Percentiles rank a stretch among this genome's conserved stretches.
Conservation (phyloP, 92 coral and sea anemone species). For the Epizoanthus illoricatus region DNA sequence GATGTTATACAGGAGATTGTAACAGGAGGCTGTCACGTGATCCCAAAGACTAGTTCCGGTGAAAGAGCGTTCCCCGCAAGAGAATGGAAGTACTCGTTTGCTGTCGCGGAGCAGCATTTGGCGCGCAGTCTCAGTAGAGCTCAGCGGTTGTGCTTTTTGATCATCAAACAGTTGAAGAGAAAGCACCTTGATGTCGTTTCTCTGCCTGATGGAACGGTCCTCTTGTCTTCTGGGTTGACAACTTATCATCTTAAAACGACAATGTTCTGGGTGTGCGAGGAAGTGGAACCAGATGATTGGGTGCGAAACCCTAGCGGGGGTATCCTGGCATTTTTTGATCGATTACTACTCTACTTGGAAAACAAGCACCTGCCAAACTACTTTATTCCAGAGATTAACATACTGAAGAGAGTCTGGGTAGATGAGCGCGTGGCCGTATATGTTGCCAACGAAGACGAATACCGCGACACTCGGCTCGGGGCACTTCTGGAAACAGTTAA, state of each 20-base stretch:
- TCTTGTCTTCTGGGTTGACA: conserved; percentile 43
- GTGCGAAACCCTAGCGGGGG: conserved; percentile 40
- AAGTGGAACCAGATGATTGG: conserved; percentile 35
- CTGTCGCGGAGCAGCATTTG: conserved; percentile 48
- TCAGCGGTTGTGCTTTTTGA: conserved; percentile 46
- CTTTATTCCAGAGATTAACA: conserved; percentile 52
- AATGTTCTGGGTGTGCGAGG: conserved; percentile 53
- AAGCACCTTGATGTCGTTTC: conserved; percentile 46
- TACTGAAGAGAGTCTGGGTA: conserved; percentile 48
- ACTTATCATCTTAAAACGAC: conserved; percentile 52
- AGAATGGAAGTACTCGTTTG: conserved; percentile 56
- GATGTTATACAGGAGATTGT: conserved; percentile 41
- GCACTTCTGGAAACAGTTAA: conserved; percentile 35
- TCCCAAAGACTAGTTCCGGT: conserved; percentile 48
- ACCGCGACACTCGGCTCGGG: conserved; percentile 34
- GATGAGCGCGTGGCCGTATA: conserved; percentile 37
- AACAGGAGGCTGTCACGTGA: conserved; percentile 49
- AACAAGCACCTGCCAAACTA: conserved; percentile 48
- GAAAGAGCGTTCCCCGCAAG: conserved; percentile 36
- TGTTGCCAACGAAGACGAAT: conserved; percentile 36
- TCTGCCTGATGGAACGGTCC: conserved; percentile 24
- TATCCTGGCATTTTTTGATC: conserved; percentile 29
- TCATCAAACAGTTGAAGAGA: conserved; percentile 51
- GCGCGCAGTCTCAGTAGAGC: conserved; percentile 47
- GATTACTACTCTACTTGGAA: conserved; percentile 32